A percentile compares a stretch with the other conserved stretches of the same genome.
These are phyloP conservation scores for Henricia sp. DNA, from an alignment of 53 echinoderm and acorn worm species.

Conservation along the genomic window DNA sequence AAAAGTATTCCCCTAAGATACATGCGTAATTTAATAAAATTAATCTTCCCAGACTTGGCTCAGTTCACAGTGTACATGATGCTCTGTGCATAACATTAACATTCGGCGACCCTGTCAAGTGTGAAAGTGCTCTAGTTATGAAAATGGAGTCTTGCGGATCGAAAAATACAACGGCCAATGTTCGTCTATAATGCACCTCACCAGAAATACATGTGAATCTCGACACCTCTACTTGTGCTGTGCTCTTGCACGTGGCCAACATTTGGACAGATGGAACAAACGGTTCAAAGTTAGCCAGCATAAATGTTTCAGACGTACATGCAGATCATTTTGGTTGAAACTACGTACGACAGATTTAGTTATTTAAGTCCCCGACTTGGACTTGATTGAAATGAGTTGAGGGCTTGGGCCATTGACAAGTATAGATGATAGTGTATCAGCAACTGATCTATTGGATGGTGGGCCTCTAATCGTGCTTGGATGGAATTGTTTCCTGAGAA, in stretches of 20 bases:
- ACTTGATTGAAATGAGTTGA: too few species aligned
- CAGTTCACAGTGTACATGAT: too few species aligned
- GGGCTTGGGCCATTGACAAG: too few species aligned
- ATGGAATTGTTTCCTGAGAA: constrained; percentile 52
- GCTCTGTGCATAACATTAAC: not conserved
- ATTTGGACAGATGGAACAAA: not conserved
- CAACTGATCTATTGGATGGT: not conserved
- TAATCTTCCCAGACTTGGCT: not conserved
- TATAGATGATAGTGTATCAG: not conserved
- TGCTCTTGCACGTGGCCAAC: not conserved
- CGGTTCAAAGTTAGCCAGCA: not conserved
- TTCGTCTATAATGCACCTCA: not conserved
- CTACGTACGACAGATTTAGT: too few species aligned
- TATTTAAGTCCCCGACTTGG: too few species aligned
- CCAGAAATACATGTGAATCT: constrained; percentile 15
- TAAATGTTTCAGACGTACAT: too few species aligned
- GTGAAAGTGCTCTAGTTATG: not conserved
- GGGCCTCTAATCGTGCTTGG: not conserved
- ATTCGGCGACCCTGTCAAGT: not conserved
- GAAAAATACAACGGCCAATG: not conserved
- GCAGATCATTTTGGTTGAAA: too few species aligned
- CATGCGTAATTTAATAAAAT: not conserved
- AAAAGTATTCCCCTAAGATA: not conserved
- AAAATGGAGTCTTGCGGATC: not conserved
- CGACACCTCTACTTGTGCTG: constrained; percentile 29